These are phyloP conservation scores for Pharmacophagus antenor DNA, from an alignment of 2,888 invertebrate species.

Conservation along the genomic window DNA sequence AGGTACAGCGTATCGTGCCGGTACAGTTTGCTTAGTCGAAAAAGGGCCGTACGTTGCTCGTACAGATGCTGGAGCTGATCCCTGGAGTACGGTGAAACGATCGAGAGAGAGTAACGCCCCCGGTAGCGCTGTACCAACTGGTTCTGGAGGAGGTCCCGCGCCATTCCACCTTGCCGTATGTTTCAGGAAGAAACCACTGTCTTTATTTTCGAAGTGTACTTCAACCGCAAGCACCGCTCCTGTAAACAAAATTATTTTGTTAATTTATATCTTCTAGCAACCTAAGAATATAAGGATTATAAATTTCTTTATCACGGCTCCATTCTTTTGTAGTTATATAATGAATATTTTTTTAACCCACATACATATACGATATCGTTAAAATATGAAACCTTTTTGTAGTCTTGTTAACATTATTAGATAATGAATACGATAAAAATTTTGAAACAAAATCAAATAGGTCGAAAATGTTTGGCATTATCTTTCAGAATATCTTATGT, in stretches of 20 bases:
- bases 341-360: no score
- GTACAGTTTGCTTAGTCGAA: conserved; percentile 96
- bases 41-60: conserved; percentile 96
- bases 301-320: no score
- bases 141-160: conserved; percentile 70
- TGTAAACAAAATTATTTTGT: conserved; percentile 50
- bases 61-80: conserved; percentile 93
- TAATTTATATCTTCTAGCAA: conserved; percentile 15
- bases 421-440: background rate
- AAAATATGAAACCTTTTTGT: no score
- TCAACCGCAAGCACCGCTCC: conserved; percentile 87
- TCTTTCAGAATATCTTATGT: background rate
- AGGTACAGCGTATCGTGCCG: conserved; percentile 92
- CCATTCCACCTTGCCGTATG: conserved; percentile 88
- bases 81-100: conserved; percentile 95
- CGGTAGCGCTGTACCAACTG: conserved; percentile 73
- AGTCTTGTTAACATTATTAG: no score
- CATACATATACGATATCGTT: background rate
- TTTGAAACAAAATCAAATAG: background rate
- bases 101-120: conserved; percentile 90
- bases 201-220: conserved; percentile 95
- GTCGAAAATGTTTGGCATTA: background rate
- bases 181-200: conserved; percentile 94
- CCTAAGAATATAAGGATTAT: conserved; percentile 26
- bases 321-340: no score